Percentiles rank a stretch among this genome's conserved stretches.
These are phyloP conservation scores for Synanthedon formicaeformis DNA, from an alignment of 2,888 invertebrate genomes.

Conservation along the genomic window DNA sequence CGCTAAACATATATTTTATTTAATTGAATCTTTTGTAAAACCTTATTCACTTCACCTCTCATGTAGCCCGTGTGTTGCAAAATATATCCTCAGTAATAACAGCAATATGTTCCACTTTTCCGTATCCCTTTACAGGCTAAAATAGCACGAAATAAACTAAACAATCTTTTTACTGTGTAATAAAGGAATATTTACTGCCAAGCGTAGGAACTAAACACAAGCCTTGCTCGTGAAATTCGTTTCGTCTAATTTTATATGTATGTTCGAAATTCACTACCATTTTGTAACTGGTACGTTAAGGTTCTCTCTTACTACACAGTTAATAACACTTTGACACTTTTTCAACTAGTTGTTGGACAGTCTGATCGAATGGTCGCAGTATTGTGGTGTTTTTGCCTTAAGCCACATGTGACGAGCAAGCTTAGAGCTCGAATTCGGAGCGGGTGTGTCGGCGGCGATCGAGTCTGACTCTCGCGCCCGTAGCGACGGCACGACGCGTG, in stretches of 20 bases:
- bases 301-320: conserved; percentile 21
- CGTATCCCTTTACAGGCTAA: neutral
- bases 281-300: conserved; percentile 23
- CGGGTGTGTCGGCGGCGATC: conserved; percentile 62
- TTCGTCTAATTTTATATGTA: conserved; percentile 29
- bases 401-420: conserved; percentile 19
- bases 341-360: no score
- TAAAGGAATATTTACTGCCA: conserved; percentile 20
- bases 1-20: no score
- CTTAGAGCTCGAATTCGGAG: conserved; percentile 64
- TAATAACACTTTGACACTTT: conserved; percentile 22
- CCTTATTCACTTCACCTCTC: no score
- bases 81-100: neutral
- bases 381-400: neutral
- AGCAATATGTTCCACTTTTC: neutral
- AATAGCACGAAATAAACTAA: neutral
- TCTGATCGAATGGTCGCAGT: neutral
- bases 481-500: conserved; percentile 18
- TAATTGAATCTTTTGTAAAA: no score
- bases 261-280: conserved; percentile 14
- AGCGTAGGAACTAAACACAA: conserved; percentile 67
- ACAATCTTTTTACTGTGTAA: neutral
- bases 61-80: neutral
- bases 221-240: conserved; percentile 55
- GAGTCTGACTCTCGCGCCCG: conserved; percentile 47